Conservation (phyloP, 2,113 vertebrate species). For the Mobula birostris region DNA sequence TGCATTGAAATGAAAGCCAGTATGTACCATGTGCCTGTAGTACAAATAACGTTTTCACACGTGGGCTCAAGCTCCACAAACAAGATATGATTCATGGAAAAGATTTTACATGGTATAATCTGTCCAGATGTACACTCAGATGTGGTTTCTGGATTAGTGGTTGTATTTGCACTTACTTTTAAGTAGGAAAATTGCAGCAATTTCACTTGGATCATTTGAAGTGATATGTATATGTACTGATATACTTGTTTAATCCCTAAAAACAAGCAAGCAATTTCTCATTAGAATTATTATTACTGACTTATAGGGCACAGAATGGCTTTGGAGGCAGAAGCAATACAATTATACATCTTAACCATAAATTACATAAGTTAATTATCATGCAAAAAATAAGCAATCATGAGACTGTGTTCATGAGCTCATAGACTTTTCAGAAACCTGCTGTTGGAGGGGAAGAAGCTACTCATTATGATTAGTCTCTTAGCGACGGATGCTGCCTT, state of each 20-base stretch:
- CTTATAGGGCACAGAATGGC: no score
- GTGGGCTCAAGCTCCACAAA: not conserved
- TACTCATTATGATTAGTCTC: no score
- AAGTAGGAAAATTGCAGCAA: not conserved
- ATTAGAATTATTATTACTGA: no score
- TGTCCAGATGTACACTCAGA: not conserved
- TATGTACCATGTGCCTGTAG: not conserved
- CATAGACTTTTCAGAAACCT: no score
- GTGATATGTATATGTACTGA: not conserved
- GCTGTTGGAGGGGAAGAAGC: no score
- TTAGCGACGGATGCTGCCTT: no score
- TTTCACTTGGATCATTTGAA: not conserved
- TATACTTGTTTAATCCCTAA: not conserved
- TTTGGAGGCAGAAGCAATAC: no score
- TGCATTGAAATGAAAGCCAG: not conserved
- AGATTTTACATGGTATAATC: not conserved
- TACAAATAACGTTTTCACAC: not conserved
- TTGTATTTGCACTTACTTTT: not conserved
- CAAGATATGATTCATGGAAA: conserved; percentile 24
- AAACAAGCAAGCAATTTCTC: not conserved
- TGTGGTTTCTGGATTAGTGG: conserved; percentile 23
- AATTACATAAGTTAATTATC: no score
- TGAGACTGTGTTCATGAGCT: no score
- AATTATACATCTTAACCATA: no score
- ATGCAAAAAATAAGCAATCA: no score